Evolutionary conservation across 2,888 invertebrate genomes (phyloP), one percentile per base, ranked within the genome.

Genomic region (Platynereis dumerilii): DNA sequence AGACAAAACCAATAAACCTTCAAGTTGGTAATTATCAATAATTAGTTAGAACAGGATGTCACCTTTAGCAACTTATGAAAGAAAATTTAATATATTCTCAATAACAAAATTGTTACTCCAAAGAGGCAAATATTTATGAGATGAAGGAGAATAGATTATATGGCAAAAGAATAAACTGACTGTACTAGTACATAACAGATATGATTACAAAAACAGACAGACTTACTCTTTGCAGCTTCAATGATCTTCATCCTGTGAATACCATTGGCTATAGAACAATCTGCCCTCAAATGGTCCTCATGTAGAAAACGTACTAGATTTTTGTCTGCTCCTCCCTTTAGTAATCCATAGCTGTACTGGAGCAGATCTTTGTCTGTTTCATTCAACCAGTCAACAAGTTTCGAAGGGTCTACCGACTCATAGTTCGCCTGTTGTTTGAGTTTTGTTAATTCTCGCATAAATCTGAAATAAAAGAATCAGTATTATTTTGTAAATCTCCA

Each of bases 351-450:
- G 0, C 98, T 96, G 85, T 99, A 99, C 74, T 93, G 95, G 60
- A 93, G 92, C 83, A 95, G 94, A 82, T 96, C 96, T 2, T 91
- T 89, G 1, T 93, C 93, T 67, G 96, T 90, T 53, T 88, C 88
- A 79, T 90, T 91, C 52, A 98, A 69, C 81, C 81, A 84, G 10
- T 77, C 76, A 61, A 80, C 76, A 26, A 98, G 88, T 82, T 92
- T 93, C n/a, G 93, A 91, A 5, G 91, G 89, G 83, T 98, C 97
- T 78, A 92, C 90, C 60, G 96, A 96, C 70, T 94, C 94, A 84
- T 97, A 98, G 83, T 97, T 96, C 17, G 97, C 94, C 90, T 95
- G 93, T 83, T 92, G 92, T 85, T 97, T 97, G 71, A 98, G 86
- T 83, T 92, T 93, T 81, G 92, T 92, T 71, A 98, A 87, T 86